Base-by-base conservation (phyloP, 53 echinoderm and acorn worm genomes). In the Henricia sp. region DNA sequence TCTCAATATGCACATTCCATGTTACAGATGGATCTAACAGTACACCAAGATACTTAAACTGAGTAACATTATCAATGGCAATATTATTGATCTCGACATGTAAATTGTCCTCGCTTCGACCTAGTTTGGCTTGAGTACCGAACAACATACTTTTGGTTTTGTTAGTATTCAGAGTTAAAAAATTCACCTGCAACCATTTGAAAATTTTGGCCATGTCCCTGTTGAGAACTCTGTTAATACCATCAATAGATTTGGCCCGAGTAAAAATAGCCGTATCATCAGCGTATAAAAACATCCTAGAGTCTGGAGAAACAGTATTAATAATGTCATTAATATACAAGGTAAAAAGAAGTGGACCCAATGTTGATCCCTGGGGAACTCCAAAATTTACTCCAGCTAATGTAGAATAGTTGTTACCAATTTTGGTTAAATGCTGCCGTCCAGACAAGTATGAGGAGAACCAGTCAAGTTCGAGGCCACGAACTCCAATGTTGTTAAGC, bases 391-490 rank as follows among this genome's bases (percentile, higher is more conserved):
- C 29, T 11, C 42, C 62, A 78, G 63, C 4, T 17, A 62, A 42
- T 3, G 60, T 26, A 33, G 80, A 78, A 28, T 63, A 63, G 27
- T 62, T 51, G 14, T 62, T 64, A 60, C 63, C 44, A 43, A 78
- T 78, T 60, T 59, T 78, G 12, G 62, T 60, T 12, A 78, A 16
- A 42, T 78, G 63, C 16, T 60, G 36, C 6, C 80, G 64, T 10
- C 44, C 80, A 64, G 43, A 11, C 30, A 80, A 32, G 50, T 80
- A 80, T 9, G 42, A 68, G 6, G 43, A 68, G 24, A 68, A 68
- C 69, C 69, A 68, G 69, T 68, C 44, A 42, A 77, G 82, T 65
- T 80, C 82, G 43, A 80, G 62, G 6, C 82, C 82, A n/a, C 46
- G 62, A 13, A 80, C 50, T 80, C 65, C 82, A 80, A 42, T 78